phyloP scores from a whole-genome alignment of 2,797 vertebrate species.

The Sitta carolinensis region DNA sequence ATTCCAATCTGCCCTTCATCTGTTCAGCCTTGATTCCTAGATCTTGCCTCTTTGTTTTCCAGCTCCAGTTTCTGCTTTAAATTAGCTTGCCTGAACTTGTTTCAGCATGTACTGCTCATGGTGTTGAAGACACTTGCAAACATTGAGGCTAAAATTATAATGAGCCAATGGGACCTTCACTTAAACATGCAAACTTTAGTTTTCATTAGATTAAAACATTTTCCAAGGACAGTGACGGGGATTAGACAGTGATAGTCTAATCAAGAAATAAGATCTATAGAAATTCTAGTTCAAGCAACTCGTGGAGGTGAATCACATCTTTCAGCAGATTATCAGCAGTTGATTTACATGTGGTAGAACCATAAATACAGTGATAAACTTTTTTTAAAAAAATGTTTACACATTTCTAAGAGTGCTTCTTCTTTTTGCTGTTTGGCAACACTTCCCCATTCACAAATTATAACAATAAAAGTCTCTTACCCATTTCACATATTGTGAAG shows the following conservation, averaged over 20 bases:
- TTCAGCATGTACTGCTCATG: background rate
- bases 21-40: background rate
- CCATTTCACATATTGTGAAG: background rate
- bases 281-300: background rate
- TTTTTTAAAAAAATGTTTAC: background rate
- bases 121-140: background rate
- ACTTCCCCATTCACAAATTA: background rate
- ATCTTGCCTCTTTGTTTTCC: background rate
- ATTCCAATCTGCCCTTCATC: background rate
- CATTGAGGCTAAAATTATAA: background rate
- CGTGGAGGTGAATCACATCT: background rate
- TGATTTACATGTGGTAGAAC: background rate
- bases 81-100: background rate
- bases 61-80: background rate
- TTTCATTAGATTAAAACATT: background rate
- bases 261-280: background rate
- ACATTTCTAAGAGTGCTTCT: background rate
- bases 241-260: background rate
- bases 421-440: background rate
- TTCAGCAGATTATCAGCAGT: background rate
- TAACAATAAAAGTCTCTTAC: background rate
- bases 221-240: background rate
- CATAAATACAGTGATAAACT: background rate
- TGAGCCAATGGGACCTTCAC: background rate
- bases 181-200: background rate